Evolutionary conservation across 2,888 invertebrate genomes (phyloP).

Genomic region (Meta bourneti): DNA sequence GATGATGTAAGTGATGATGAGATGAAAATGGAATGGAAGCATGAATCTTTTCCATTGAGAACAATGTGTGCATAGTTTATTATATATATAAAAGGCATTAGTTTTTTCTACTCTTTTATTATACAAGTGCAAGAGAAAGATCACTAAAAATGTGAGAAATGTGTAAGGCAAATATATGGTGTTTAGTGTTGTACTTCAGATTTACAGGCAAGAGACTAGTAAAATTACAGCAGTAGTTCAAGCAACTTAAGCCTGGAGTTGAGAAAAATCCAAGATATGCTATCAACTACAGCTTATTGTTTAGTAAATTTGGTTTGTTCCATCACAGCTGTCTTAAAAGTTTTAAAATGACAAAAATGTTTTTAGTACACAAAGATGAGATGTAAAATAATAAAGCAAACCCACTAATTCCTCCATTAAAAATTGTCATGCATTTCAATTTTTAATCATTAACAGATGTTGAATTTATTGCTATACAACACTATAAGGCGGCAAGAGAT

Average conservation of each 20-base stretch:
- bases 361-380: not conserved
- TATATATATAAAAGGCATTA: slow-evolving; percentile 23
- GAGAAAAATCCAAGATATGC: not conserved
- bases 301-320: not conserved
- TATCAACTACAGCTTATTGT: not conserved
- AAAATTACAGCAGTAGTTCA: slow-evolving; percentile 14
- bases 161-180: slow-evolving; percentile 57
- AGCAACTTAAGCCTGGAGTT: not conserved
- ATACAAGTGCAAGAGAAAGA: slow-evolving; percentile 35
- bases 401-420: not conserved
- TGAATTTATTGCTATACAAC: slow-evolving; percentile 57
- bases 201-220: slow-evolving; percentile 12
- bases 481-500: not conserved
- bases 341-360: not conserved
- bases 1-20: not conserved
- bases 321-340: not conserved
- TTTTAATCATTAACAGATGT: not conserved
- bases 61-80: slow-evolving; percentile 17
- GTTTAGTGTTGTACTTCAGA: slow-evolving; percentile 15
- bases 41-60: not conserved
- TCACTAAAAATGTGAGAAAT: slow-evolving; percentile 34
- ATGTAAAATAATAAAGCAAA: not conserved
- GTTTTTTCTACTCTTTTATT: slow-evolving; percentile 11
- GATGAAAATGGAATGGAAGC: not conserved
- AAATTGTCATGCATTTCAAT: not conserved